A percentile compares a stretch with the other conserved stretches of the same genome.
phyloP scores from a whole-genome alignment of 2,113 vertebrate species.

The Grantiella picta region DNA sequence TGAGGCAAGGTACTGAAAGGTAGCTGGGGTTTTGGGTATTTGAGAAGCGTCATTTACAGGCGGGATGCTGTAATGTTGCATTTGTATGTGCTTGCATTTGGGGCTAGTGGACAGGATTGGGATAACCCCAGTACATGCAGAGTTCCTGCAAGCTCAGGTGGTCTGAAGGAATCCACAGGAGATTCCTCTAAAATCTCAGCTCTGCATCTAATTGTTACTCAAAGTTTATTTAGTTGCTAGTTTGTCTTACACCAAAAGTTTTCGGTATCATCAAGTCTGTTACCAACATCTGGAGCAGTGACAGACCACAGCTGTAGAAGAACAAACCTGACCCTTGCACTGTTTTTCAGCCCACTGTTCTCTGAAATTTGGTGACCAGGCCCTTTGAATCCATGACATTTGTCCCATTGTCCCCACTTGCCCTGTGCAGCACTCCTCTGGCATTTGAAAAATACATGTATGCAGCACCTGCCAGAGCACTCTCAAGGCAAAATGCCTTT shows the following conservation, averaged over 20 bases:
- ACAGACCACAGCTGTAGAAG: background rate
- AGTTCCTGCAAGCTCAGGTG: background rate
- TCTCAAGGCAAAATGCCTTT: background rate
- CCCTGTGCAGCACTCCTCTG: background rate
- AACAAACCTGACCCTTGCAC: background rate
- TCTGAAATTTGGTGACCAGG: background rate
- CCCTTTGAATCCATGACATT: background rate
- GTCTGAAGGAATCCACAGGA: background rate
- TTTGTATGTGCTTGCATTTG: background rate
- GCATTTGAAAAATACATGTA: background rate
- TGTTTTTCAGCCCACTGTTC: background rate
- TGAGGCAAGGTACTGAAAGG: background rate
- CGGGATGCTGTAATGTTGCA: background rate
- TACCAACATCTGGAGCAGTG: background rate
- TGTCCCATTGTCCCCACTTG: background rate
- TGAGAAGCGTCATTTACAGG: background rate
- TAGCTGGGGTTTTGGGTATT: background rate
- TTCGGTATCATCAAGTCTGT: background rate
- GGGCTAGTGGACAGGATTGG: background rate
- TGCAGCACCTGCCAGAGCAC: background rate
- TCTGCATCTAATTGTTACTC: background rate
- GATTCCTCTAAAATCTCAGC: background rate
- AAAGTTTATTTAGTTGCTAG: background rate
- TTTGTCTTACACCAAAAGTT: background rate
- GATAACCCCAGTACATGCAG: background rate